Conservation (phyloP, 2,797 vertebrate genomes). For the Myoxocephalus aenaeus region DNA sequence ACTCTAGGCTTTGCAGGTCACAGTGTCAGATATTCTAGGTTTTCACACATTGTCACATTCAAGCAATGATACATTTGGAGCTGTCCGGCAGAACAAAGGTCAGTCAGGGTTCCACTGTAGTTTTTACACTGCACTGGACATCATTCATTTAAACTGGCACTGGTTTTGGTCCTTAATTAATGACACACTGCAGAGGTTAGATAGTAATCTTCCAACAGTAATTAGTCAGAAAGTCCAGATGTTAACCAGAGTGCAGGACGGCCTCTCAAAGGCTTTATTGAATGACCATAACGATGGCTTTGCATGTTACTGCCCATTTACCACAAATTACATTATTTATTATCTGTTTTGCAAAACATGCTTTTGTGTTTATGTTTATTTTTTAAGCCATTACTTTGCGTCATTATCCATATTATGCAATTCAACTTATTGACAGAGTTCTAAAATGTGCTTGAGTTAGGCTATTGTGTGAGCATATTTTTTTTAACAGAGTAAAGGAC, state of each 20-base stretch:
- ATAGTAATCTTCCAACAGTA: conserved; percentile 2
- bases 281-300: not conserved
- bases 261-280: not conserved
- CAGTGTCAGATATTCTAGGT: conserved; percentile 14
- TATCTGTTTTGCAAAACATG: not conserved
- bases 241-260: conserved; percentile 3
- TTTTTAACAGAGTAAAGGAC: not conserved
- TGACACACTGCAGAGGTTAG: conserved; percentile 3
- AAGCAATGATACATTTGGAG: not conserved
- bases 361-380: not conserved
- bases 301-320: not conserved
- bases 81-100: not conserved
- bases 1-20: conserved; percentile 38
- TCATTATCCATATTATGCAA: not conserved
- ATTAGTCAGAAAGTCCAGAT: conserved; percentile 23
- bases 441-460: not conserved
- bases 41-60: conserved; percentile 18
- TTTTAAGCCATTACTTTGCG: not conserved
- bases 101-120: conserved; percentile 2
- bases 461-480: not conserved
- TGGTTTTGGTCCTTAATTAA: conserved; percentile 13
- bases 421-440: not conserved
- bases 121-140: not conserved
- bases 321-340: not conserved
- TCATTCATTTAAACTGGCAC: not conserved